Evolutionary conservation across 2,888 invertebrate species (phyloP).

Genomic region (Bombylius discolor): DNA sequence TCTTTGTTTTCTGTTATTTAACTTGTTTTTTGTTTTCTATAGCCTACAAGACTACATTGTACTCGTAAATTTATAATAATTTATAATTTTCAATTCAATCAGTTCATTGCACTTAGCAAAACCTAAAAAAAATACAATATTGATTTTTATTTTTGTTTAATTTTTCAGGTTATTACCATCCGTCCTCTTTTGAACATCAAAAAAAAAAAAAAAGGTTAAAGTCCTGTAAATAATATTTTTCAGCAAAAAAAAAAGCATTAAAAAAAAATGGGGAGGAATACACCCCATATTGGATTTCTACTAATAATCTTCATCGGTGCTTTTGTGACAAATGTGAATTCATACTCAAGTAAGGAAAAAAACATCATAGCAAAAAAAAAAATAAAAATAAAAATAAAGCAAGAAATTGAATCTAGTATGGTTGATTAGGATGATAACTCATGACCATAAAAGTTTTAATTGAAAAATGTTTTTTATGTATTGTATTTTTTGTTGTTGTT

Average conservation of each 20-base stretch:
- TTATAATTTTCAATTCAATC: not conserved
- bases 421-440: not conserved
- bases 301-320: not conserved
- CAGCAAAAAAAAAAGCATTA: too few species aligned
- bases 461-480: not conserved
- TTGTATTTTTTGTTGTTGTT: not conserved
- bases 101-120: not conserved
- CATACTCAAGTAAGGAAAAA: conserved; percentile 27
- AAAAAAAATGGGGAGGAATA: not conserved
- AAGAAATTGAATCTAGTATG: too few species aligned
- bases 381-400: too few species aligned
- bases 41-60: too few species aligned
- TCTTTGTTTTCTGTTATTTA: not conserved
- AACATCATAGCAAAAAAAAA: too few species aligned
- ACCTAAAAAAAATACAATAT: not conserved
- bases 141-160: not conserved
- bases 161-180: not conserved
- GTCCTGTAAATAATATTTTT: not conserved
- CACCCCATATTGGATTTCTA: conserved; percentile 1
- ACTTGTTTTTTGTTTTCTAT: not conserved
- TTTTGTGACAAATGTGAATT: conserved; percentile 1
- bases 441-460: too few species aligned
- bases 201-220: too few species aligned
- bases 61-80: not conserved
- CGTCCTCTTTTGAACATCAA: not conserved